Evolutionary conservation across 1,140 invertebrate species (phyloP).

Genomic region (Formica selysi): DNA sequence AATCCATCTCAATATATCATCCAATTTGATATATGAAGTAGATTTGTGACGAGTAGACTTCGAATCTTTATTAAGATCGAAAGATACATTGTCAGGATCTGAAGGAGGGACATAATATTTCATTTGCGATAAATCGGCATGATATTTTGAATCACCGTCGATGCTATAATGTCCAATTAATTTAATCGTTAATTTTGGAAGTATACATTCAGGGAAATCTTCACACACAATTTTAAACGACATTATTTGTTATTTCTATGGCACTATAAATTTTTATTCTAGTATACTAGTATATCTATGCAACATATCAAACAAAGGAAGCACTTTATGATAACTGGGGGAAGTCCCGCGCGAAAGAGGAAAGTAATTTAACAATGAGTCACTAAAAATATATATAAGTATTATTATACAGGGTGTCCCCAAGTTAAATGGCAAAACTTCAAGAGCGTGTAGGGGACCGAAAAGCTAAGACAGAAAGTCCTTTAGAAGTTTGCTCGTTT

Average conservation of each 20-base stretch:
- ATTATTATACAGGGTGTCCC: no score
- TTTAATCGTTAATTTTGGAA: conserved; percentile 10
- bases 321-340: neutral
- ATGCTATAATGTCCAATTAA: conserved; percentile 83
- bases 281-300: neutral
- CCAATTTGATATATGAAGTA: conserved; percentile 83
- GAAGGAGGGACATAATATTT: conserved; percentile 84
- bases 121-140: conserved; percentile 82
- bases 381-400: no score
- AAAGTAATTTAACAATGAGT: no score
- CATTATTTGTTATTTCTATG: neutral
- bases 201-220: neutral
- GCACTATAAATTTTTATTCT: neutral
- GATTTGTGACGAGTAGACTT: conserved; percentile 78
- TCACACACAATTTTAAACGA: conserved; percentile 1
- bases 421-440: no score
- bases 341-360: no score
- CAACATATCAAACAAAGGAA: neutral
- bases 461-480: no score
- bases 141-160: conserved; percentile 79
- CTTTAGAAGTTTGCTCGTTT: no score
- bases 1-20: conserved; percentile 86
- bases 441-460: no score
- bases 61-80: conserved; percentile 86
- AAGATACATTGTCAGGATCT: conserved; percentile 79